A percentile compares a stretch with the other conserved stretches of the same genome.
These are phyloP conservation scores for Dryococelus australis DNA, from an alignment of 2,888 invertebrate species.

Conservation along the genomic window DNA sequence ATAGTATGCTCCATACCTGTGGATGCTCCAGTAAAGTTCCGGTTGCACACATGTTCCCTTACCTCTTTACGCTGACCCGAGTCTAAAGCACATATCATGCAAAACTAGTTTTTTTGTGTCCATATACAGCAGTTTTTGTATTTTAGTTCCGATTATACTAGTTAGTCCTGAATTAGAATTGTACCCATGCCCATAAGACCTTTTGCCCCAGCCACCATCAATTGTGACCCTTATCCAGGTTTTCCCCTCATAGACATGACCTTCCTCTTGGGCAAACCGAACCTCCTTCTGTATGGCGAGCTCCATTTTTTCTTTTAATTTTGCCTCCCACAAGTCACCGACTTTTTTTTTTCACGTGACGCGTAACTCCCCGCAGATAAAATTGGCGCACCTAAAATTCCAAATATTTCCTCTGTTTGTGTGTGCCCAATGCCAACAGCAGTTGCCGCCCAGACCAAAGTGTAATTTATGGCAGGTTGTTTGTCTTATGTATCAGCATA, in stretches of 20 bases:
- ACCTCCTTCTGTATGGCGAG: no score
- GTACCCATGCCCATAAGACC: not conserved
- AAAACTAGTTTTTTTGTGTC: not conserved
- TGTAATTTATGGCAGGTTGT: no score
- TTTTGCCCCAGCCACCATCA: not conserved
- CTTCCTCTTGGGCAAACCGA: not conserved
- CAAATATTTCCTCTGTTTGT: not conserved
- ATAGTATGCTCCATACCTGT: not conserved
- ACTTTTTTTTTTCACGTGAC: not conserved
- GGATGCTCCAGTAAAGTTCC: not conserved
- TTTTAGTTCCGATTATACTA: not conserved
- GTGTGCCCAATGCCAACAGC: not conserved
- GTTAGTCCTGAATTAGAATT: not conserved
- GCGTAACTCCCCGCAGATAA: not conserved
- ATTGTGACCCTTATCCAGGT: not conserved
- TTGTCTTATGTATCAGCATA: no score
- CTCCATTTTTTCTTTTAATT: not conserved
- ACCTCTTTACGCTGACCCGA: not conserved
- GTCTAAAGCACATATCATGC: not conserved
- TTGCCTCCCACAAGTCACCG: not conserved
- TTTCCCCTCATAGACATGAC: not conserved
- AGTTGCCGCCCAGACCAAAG: not conserved
- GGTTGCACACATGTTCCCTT: not conserved
- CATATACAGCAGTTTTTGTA: not conserved
- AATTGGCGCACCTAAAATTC: not conserved